These are phyloP conservation scores for Parotocinclus haroldoi DNA, from an alignment of 2,797 vertebrate genomes.

Conservation along the genomic window DNA sequence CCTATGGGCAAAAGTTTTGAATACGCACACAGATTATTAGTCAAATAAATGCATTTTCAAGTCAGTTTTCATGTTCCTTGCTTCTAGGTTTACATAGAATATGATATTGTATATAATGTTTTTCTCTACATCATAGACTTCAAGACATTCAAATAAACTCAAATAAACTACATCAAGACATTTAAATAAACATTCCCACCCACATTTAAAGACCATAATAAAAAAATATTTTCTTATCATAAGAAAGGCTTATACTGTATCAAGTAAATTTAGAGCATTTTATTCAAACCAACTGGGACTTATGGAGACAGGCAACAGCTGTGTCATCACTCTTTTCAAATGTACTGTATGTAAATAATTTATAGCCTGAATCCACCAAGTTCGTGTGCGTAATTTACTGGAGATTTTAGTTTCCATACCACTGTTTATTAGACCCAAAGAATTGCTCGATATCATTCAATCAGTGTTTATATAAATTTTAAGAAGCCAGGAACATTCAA, in stretches of 20 bases:
- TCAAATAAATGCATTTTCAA: constrained; percentile 1
- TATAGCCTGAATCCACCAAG: constrained; percentile 61
- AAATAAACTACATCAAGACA: constrained; percentile 46
- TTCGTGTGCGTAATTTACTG: too few species aligned
- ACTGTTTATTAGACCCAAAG: too few species aligned
- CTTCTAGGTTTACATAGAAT: not conserved
- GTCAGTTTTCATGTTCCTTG: too few species aligned
- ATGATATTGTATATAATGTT: not conserved
- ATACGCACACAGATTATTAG: constrained; percentile 22
- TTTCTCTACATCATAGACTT: not conserved
- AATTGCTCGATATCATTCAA: too few species aligned
- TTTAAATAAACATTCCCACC: not conserved
- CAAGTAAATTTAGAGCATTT: constrained; percentile 49
- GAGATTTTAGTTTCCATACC: too few species aligned
- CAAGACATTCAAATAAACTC: too few species aligned
- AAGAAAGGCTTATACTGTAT: constrained; percentile 11
- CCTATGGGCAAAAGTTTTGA: constrained; percentile 48
- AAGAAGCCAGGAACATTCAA: too few species aligned
- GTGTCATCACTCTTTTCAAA: constrained; percentile 72
- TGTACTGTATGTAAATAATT: constrained; percentile 70
- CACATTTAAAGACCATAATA: constrained; percentile 4
- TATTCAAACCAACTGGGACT: constrained; percentile 63
- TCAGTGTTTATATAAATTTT: too few species aligned
- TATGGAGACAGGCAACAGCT: constrained; percentile 63
- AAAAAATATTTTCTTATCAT: constrained; percentile 13